Conservation (phyloP, 2,888 invertebrate genomes). For the Onchidella celtica region DNA sequence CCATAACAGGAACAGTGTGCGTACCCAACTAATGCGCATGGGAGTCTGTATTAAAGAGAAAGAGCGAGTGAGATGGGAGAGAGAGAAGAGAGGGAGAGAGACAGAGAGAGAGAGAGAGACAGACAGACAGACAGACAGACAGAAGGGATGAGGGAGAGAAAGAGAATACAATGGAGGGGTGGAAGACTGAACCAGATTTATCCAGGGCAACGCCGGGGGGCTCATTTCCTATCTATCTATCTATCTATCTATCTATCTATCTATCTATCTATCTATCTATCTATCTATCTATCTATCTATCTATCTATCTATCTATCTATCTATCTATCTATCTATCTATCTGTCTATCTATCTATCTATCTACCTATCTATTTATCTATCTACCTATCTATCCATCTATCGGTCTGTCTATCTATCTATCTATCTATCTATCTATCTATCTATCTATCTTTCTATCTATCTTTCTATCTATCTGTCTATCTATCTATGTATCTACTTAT, state of each 20-base stretch:
- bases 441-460: neutral
- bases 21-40: neutral
- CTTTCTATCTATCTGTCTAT: too few relatives aligned
- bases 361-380: too few relatives aligned
- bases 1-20: neutral
- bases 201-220: too few relatives aligned
- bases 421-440: neutral
- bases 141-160: too few relatives aligned
- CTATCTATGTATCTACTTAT: too few relatives aligned
- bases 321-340: neutral
- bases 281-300: neutral
- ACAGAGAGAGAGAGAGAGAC: slow-evolving; percentile 18
- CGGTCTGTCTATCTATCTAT: too few relatives aligned
- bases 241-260: neutral
- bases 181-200: too few relatives aligned
- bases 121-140: slow-evolving; percentile 38
- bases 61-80: neutral
- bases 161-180: too few relatives aligned
- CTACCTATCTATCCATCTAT: too few relatives aligned
- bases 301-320: neutral
- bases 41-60: neutral
- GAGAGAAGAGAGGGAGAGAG: neutral
- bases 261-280: neutral
- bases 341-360: too few relatives aligned
- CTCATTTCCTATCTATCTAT: too few relatives aligned